Percentiles rank a stretch among this genome's conserved stretches.
Evolutionary conservation across 2,888 invertebrate genomes (phyloP).

Genomic region (Chymomyza procnemis): DNA sequence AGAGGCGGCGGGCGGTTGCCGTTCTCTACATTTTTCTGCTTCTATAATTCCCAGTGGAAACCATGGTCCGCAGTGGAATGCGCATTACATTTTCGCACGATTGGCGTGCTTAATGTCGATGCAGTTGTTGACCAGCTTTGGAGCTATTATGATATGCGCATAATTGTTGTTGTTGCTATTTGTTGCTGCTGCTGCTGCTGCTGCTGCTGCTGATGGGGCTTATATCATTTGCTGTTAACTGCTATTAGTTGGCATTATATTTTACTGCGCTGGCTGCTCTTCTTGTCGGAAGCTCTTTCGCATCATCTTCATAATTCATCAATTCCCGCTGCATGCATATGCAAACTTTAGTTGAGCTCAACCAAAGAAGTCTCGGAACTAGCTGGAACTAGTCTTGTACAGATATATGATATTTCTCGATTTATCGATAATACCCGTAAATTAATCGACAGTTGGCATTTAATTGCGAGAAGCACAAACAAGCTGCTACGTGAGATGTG

Average conservation of each 20-base stretch:
- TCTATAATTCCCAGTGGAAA: background rate
- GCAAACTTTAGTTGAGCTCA: background rate
- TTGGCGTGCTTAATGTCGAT: conserved; percentile 17
- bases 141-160: background rate
- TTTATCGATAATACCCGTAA: background rate
- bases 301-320: background rate
- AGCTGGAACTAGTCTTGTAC: background rate
- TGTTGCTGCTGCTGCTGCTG: too few relatives aligned
- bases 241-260: conserved; percentile 30
- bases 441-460: background rate
- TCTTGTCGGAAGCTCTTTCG: conserved; percentile 17
- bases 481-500: background rate
- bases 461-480: background rate
- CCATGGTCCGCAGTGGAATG: background rate
- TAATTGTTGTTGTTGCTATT: background rate
- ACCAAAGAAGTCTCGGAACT: background rate
- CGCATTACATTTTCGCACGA: conserved; percentile 41
- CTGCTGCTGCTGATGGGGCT: background rate
- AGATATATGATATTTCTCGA: background rate
- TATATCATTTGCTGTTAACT: conserved; percentile 44
- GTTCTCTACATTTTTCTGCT: background rate
- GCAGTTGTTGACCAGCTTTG: conserved; percentile 5
- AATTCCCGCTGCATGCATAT: background rate
- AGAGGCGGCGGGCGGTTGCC: background rate
- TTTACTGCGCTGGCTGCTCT: conserved; percentile 24